Evolutionary conservation across 2,113 vertebrate species (phyloP), one percentile per base, ranked within the genome.

Genomic region (Holacanthus passer): DNA sequence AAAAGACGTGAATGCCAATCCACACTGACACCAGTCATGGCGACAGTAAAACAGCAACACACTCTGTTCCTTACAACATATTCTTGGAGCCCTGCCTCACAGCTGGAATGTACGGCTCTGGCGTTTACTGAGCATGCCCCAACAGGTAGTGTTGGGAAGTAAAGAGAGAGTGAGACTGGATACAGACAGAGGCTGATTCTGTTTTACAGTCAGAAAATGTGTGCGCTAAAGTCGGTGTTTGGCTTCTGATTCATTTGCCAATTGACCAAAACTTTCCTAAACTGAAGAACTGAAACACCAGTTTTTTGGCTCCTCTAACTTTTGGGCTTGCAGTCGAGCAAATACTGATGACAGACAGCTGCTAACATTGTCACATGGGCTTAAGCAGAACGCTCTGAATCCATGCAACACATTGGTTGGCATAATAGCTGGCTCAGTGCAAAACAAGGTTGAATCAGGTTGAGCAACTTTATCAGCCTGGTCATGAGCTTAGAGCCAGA

Each of bases 71-170:
- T 77, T 47, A 50, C 70, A 69, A 55, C 72, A 39, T 68, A 32
- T 22, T 69, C 74, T 47, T 45, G 29, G 20, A 82, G 81, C 73
- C 27, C 64, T 56, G 60, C 48, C 59, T 79, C 73, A 27, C 69
- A 68, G 52, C 64, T 89, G 88, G 90, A 93, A 93, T 93, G 88
- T 63, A 47, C 1, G 2, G 75, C 82, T 82, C 29, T 60, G 67
- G 39, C 17, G 7, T 56, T 79, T 27, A 70, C 71, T 64, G 41
- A 88, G 86, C 93, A 35, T 85, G 93, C 45, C 85, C 47, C 0
- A 65, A 83, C 90, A 86, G 29, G 88, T 65, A 39, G 37, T 16
- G 73, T 52, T 56, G 13, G 41, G 31, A 35, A 71, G 87, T 59
- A 62, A 65, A 47, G 29, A 41, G 22, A 22, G 66, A 79, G 64